Evolutionary conservation across 2,113 vertebrate species (phyloP).

Genomic region (Lethenteron reissneri): DNA sequence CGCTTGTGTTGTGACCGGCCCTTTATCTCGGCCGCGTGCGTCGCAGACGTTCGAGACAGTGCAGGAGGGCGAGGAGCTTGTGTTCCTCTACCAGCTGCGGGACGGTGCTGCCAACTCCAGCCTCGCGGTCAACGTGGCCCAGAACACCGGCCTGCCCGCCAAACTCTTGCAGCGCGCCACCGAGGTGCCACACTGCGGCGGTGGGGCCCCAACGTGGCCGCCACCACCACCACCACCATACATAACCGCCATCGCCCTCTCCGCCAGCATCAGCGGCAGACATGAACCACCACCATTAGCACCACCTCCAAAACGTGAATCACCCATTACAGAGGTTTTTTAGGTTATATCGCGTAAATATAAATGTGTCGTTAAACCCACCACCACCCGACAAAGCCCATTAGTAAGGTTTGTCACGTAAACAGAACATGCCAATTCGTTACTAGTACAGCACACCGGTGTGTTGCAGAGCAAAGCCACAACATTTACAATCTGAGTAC

Average conservation of each 20-base stretch:
- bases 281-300: neutral
- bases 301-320: constrained; percentile 15
- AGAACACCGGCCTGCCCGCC: constrained; percentile 49
- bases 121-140: constrained; percentile 65
- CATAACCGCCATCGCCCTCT: neutral
- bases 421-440: no score
- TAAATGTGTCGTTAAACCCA: neutral
- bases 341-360: constrained; percentile 17
- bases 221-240: neutral
- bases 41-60: constrained; percentile 62
- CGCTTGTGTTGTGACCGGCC: neutral
- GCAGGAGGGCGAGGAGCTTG: constrained; percentile 55
- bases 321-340: constrained; percentile 19
- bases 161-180: constrained; percentile 46
- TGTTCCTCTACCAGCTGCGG: constrained; percentile 76
- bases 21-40: constrained; percentile 10
- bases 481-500: no score
- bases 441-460: no score
- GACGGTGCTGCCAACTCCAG: constrained; percentile 53
- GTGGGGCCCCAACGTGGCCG: neutral
- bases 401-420: no score
- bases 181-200: constrained; percentile 30
- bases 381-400: no score
- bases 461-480: no score
- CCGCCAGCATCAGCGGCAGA: neutral